Evolutionary conservation across 2,888 invertebrate genomes (phyloP), one percentile per base, ranked within the genome.

Genomic region (Rhingia rostrata): DNA sequence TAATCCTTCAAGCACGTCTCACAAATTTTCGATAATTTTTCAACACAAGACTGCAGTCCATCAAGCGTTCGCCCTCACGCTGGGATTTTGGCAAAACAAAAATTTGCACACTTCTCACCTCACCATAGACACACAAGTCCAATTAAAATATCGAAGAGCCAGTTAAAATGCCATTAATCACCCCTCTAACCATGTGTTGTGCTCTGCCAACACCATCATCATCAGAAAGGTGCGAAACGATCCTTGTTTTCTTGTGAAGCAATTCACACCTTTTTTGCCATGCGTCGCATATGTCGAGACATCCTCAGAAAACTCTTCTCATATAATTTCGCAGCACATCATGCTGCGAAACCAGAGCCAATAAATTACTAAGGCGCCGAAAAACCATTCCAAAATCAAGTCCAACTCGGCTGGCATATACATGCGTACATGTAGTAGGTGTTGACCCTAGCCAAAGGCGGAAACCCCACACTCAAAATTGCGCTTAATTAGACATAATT

Each of bases 81-180:
- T 39, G 41, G 39, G 49, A 64, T 64, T 69, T 72, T 39, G 78
- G 53, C 22, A 78, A 60, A 58, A 14, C 10, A 30, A 49, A 72
- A 60, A 56, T 47, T 22, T 54, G 47, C 66, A 43, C 73, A 73
- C 49, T 45, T 37, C 51, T 47, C 45, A 35, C 5, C n/a, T 64
- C 22, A 22, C 22, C 22, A 22, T 22, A 22, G 22, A 41, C 41
- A 51, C 49, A 30, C 70, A 45, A 72, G 47, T 22, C 84, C 84
- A 80, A 84, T 84, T 80, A 80, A 80, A 84, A 70, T 70, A 80
- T 84, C 84, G 80, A 66, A 84, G 88, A 90, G 88, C 89, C 91
- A 90, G 89, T 90, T 90, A 91, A 90, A 90, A 90, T 87, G 87
- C 89, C 90, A 90, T 90, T 90, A 90, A 90, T 91, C 91, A 90